A percentile compares a stretch with the other conserved stretches of the same genome.
Conservation (phyloP, 1,140 invertebrate species). For the Hyles vespertilio region DNA sequence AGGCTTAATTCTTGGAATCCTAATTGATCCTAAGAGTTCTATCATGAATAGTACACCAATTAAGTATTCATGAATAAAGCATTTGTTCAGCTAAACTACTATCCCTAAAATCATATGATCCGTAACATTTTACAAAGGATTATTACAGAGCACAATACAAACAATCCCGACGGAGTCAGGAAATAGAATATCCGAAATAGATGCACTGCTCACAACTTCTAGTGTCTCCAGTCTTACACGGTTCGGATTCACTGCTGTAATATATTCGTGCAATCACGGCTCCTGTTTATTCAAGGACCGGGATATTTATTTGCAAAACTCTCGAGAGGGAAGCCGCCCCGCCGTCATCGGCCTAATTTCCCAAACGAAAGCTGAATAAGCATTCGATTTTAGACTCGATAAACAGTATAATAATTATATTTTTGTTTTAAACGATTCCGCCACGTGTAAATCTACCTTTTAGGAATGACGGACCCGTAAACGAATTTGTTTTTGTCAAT, state of each 20-base stretch:
- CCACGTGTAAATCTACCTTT: too few species aligned
- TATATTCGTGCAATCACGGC: conserved; percentile 38
- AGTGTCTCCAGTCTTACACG: conserved; percentile 1
- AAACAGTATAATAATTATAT: conserved; percentile 3
- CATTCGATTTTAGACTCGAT: conserved; percentile 15
- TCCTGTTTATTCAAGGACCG: conserved; percentile 43
- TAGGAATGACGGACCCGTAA: too few species aligned
- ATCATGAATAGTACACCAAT: too few species aligned
- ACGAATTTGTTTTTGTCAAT: too few species aligned
- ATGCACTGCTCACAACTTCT: conserved; percentile 6
- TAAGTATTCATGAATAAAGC: too few species aligned
- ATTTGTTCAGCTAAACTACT: too few species aligned
- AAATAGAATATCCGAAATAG: conserved; percentile 14
- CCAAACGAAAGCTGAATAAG: conserved; percentile 53
- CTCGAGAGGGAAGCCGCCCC: conserved; percentile 40
- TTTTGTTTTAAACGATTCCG: conserved; percentile 2
- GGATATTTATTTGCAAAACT: conserved; percentile 57
- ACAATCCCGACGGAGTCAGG: conserved; percentile 10
- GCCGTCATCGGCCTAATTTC: conserved; percentile 46
- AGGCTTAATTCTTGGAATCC: too few species aligned
- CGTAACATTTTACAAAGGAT: too few species aligned
- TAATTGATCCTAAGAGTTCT: too few species aligned
- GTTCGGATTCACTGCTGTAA: conserved; percentile 10
- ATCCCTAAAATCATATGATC: too few species aligned
- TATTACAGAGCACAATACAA: not conserved